Evolutionary conservation across 2,113 vertebrate genomes (phyloP), one percentile per base, ranked within the genome.

Genomic region (Argyrosomus japonicus): DNA sequence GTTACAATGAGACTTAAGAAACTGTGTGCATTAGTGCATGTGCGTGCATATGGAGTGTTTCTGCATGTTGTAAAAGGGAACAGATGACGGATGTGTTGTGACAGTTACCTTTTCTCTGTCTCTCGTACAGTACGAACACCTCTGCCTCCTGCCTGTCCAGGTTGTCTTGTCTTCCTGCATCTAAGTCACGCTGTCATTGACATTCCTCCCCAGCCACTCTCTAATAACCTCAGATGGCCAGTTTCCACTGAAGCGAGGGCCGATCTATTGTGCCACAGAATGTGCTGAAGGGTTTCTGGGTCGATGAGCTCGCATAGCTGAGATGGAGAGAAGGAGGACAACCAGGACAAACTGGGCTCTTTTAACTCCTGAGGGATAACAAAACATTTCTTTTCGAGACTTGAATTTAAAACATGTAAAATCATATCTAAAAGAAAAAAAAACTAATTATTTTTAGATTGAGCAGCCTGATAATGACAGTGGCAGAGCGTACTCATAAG

Each of bases 231-330:
- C 85, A 80, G 83, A 85, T 72, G 75, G 86, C 85, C 80, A 79
- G 87, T 86, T 88, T 90, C 84, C 92, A 86, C 82, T 91, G 88
- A 89, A 89, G 91, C 89, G 87, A 90, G 82, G 76, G 89, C 86
- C 74, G 89, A 93, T 91, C 86, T 88, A 85, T 92, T 92, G 91
- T 90, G 87, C 86, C 79, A 81, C 79, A 75, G 84, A 86, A 84
- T 86, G 89, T 87, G 56, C 87, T 67, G 81, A 91, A 89, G 87
- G 83, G 80, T 92, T 94, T 94, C 86, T 89, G 90, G 92, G 91
- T 91, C 78, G 85, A 87, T 88, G 80, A 79, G 85, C 80, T 84
- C 17, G 17, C 50, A 47, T 71, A 57, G 82, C 84, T 54, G 80
- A 87, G 77, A 84, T 85, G 84, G 48, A 86, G 76, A 80, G 88